Evolutionary conservation across 2,797 vertebrate species (phyloP).

Genomic region (Manis crassicaudata): DNA sequence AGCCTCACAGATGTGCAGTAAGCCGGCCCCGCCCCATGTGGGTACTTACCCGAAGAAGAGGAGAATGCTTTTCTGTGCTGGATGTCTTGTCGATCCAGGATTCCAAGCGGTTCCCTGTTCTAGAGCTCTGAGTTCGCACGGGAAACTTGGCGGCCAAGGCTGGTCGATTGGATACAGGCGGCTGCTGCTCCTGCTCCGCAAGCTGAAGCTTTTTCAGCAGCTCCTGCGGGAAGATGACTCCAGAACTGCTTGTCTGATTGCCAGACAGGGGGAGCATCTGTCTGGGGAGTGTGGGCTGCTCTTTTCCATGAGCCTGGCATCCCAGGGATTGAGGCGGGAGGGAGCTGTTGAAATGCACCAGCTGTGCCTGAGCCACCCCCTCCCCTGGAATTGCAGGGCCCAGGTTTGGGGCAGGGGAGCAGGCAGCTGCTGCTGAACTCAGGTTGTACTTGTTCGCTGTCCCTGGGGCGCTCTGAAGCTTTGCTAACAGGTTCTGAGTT

Average conservation of each 20-base stretch:
- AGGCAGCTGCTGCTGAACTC: background rate
- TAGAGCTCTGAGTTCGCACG: slow-evolving; percentile 75
- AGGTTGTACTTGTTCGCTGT: slow-evolving; percentile 45
- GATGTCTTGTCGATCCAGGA: slow-evolving; percentile 84
- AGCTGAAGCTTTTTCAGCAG: slow-evolving; percentile 93
- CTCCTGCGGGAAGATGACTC: slow-evolving; percentile 92
- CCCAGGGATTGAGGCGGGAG: slow-evolving; percentile 76
- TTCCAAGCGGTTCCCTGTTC: slow-evolving; percentile 77
- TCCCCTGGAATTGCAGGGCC: slow-evolving; percentile 43
- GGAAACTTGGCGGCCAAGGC: slow-evolving; percentile 93
- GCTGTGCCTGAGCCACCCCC: slow-evolving; percentile 81
- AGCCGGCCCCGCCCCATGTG: fast-evolving
- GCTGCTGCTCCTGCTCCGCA: slow-evolving; percentile 93
- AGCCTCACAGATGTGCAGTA: too few species aligned
- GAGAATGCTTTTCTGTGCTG: slow-evolving; percentile 83
- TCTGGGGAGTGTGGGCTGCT: slow-evolving; percentile 75
- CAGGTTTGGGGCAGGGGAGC: background rate
- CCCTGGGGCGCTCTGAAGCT: slow-evolving; percentile 70
- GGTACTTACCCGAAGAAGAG: slow-evolving; percentile 89
- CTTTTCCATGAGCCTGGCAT: slow-evolving; percentile 71
- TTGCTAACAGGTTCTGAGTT: slow-evolving; percentile 82
- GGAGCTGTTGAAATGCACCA: slow-evolving; percentile 83
- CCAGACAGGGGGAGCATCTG: slow-evolving; percentile 73
- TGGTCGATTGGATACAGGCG: slow-evolving; percentile 82
- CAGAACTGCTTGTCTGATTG: slow-evolving; percentile 76